phyloP scores from a whole-genome alignment of 2,888 invertebrate species.

The Limnephilus lunatus region DNA sequence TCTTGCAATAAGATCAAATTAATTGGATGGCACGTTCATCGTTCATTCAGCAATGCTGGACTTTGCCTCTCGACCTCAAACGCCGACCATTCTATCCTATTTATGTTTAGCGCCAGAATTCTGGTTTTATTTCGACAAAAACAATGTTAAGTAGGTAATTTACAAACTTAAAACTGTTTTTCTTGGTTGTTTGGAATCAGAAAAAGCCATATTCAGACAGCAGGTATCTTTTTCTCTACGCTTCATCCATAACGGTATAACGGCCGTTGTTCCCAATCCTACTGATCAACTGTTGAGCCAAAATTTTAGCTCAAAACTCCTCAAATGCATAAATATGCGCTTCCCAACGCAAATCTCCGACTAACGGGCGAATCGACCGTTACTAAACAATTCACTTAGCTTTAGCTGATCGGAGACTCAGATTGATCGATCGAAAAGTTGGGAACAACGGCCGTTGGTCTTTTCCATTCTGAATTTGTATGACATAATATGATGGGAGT shows the following conservation, averaged over 20 bases:
- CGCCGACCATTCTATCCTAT: neutral
- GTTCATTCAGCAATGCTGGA: neutral
- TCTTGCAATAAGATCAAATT: slow-evolving; percentile 10
- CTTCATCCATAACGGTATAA: neutral
- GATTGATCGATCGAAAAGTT: too few relatives aligned
- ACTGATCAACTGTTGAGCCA: too few relatives aligned
- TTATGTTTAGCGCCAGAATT: neutral
- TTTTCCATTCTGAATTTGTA: too few relatives aligned
- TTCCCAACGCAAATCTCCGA: too few relatives aligned
- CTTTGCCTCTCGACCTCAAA: neutral
- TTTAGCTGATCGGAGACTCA: too few relatives aligned
- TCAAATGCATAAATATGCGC: too few relatives aligned
- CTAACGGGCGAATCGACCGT: too few relatives aligned
- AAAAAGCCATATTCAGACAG: neutral
- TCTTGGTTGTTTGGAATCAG: neutral
- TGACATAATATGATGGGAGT: too few relatives aligned
- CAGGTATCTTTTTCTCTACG: neutral
- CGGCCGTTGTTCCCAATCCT: too few relatives aligned
- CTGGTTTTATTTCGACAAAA: neutral
- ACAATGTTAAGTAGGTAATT: neutral
- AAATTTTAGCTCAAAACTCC: too few relatives aligned
- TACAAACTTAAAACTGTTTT: neutral
- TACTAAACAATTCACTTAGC: too few relatives aligned
- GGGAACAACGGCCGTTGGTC: too few relatives aligned
- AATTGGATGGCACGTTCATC: slow-evolving; percentile 4